phyloP scores from a whole-genome alignment of 2,888 invertebrate species.

The Dorcus hopei region DNA sequence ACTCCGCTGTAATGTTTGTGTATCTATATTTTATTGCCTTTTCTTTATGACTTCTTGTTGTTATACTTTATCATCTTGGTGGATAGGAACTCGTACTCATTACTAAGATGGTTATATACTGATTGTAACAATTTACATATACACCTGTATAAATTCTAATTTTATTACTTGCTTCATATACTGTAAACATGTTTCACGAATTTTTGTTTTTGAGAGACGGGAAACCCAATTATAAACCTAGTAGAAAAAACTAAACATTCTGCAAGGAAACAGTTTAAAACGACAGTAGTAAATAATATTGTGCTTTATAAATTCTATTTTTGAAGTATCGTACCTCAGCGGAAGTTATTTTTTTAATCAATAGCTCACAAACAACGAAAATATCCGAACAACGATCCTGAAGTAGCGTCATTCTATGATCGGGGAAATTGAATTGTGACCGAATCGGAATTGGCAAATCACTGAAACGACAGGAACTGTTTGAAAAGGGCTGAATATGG shows the following conservation, averaged over 20 bases:
- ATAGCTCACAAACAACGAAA: neutral
- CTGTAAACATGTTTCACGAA: neutral
- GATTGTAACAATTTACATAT: neutral
- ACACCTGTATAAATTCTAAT: neutral
- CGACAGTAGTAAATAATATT: too few relatives aligned
- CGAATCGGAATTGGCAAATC: constrained; percentile 37
- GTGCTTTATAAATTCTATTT: too few relatives aligned
- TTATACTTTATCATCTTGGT: neutral
- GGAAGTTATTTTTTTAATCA: neutral
- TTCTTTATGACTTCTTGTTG: neutral
- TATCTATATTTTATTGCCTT: neutral
- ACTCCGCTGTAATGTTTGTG: neutral
- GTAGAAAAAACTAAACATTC: too few relatives aligned
- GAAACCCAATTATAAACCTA: too few relatives aligned
- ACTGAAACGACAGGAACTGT: constrained; percentile 42
- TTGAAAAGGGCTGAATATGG: constrained; percentile 38
- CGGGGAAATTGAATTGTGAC: constrained; percentile 41
- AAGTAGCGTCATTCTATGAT: constrained; percentile 29
- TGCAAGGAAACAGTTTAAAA: too few relatives aligned
- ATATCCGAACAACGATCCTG: constrained; percentile 11
- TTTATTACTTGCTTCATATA: neutral
- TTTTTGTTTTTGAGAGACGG: neutral
- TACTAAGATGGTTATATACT: neutral
- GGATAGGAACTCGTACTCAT: neutral
- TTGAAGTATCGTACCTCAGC: neutral